Percentiles rank a stretch among this genome's conserved stretches.
Conservation (phyloP, 2,888 invertebrate genomes). For the Mesoligia furuncula region DNA sequence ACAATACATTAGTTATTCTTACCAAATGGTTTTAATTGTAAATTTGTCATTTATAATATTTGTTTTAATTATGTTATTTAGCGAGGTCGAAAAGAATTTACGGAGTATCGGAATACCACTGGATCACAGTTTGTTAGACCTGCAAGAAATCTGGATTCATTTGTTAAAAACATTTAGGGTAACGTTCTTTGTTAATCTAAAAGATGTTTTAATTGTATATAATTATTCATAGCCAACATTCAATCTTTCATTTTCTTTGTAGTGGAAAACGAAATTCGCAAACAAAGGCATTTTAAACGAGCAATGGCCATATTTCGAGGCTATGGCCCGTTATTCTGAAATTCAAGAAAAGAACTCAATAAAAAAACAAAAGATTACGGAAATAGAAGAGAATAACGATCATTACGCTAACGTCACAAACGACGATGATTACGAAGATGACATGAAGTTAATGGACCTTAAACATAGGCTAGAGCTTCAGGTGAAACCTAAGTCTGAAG, state of each 20-base stretch:
- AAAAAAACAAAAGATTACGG: conserved; percentile 64
- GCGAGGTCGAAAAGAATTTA: conserved; percentile 85
- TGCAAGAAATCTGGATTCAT: conserved; percentile 84
- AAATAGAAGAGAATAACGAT: conserved; percentile 58
- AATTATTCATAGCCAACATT: background rate
- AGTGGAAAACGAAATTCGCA: conserved; percentile 88
- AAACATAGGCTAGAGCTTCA: conserved; percentile 77
- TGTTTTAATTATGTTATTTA: conserved; percentile 59
- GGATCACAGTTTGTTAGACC: conserved; percentile 83
- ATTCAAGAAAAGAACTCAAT: conserved; percentile 65
- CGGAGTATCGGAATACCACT: conserved; percentile 80
- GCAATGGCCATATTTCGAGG: conserved; percentile 85
- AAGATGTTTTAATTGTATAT: background rate
- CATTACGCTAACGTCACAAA: conserved; percentile 65
- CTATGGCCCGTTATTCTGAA: conserved; percentile 77
- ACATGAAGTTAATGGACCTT: conserved; percentile 84
- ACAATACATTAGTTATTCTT: background rate
- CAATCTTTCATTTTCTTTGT: conserved; percentile 55
- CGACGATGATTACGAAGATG: conserved; percentile 82
- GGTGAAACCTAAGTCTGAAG: conserved; percentile 77
- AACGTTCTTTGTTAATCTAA: conserved; percentile 44
- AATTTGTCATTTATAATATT: background rate
- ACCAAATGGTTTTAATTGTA: background rate
- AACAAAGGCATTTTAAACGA: conserved; percentile 84
- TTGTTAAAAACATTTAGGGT: conserved; percentile 84